Percentiles rank a stretch among this genome's conserved stretches.
Evolutionary conservation across 1,140 invertebrate species (phyloP).

Genomic region (Leptonema lineaticorne): DNA sequence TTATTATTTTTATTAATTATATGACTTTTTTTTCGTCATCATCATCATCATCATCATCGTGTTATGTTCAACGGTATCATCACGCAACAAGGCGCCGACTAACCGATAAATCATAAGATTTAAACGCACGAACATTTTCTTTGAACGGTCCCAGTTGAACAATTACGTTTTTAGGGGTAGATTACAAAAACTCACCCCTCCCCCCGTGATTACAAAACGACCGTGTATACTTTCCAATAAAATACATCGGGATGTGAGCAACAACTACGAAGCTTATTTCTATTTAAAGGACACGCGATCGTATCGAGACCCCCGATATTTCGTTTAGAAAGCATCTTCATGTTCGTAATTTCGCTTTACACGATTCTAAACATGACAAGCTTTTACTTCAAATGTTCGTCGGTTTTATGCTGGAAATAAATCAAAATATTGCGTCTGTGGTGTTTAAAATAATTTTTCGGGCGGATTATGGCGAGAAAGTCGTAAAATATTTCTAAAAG

Average conservation of each 20-base stretch:
- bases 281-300: slow-evolving; percentile 7
- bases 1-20: too few relatives aligned
- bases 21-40: slow-evolving; percentile 26
- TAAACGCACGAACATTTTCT: slow-evolving; percentile 34
- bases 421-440: neutral
- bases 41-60: neutral
- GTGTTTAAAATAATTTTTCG: too few relatives aligned
- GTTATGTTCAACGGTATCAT: slow-evolving; percentile 7
- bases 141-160: slow-evolving; percentile 22
- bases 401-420: too few relatives aligned
- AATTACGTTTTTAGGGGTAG: neutral
- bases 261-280: neutral
- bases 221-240: neutral
- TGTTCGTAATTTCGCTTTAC: too few relatives aligned
- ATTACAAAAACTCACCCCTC: neutral
- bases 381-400: too few relatives aligned
- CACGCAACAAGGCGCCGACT: slow-evolving; percentile 25
- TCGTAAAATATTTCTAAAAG: too few relatives aligned
- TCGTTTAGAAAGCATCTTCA: too few relatives aligned
- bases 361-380: too few relatives aligned
- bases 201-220: too few relatives aligned
- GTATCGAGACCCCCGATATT: neutral
- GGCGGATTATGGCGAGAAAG: too few relatives aligned
- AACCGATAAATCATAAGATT: slow-evolving; percentile 37
- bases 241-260: neutral